Evolutionary conservation across 2,888 invertebrate genomes (phyloP), one percentile per base, ranked within the genome.

Genomic region (Yponomeuta cagnagella): DNA sequence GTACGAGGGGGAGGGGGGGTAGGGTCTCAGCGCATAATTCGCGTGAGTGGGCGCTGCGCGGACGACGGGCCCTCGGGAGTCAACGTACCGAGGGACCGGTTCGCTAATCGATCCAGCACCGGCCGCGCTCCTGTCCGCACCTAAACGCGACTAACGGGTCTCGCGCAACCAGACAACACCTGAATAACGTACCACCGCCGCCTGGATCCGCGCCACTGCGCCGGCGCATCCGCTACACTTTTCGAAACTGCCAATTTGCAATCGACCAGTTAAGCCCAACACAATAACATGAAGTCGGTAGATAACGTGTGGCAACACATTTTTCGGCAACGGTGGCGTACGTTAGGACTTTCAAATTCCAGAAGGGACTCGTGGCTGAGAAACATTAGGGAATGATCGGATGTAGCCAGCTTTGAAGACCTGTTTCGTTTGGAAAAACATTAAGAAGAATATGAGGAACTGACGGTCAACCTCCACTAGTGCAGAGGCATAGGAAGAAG

Each of bases 1-100:
- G 71, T 68, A 58, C 68, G 71, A 71, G 71, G 68, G 70, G 71
- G 75, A 71, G 72, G 72, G 74, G 75, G 72, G 74, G 72, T 70
- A 74, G 76, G 73, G 75, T 74, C 74, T 67, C 37, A 12, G 67
- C 67, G 67, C 67, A 67, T 67, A 67, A 67, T 67, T 67, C 67
- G 67, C 67, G 68, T 68, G 68, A 52, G 68, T 52, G 68, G 68
- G 30, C 70, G 70, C 63, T 72, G 79, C 79, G 79, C 80, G 78
- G 75, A 81, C 80, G 79, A 80, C 77, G 83, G 80, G 83, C 81
- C 84, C 82, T 82, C 81, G 80, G 87, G 90, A 90, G 90, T 90
- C 92, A 91, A 92, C 82, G 92, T 81, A 84, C 89, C 82, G 79
- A 81, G 78, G 76, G 86, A 90, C 91, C 92, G 91, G 91, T 92